phyloP scores from a whole-genome alignment of 2,113 vertebrate species.

The Silurus meridionalis region DNA sequence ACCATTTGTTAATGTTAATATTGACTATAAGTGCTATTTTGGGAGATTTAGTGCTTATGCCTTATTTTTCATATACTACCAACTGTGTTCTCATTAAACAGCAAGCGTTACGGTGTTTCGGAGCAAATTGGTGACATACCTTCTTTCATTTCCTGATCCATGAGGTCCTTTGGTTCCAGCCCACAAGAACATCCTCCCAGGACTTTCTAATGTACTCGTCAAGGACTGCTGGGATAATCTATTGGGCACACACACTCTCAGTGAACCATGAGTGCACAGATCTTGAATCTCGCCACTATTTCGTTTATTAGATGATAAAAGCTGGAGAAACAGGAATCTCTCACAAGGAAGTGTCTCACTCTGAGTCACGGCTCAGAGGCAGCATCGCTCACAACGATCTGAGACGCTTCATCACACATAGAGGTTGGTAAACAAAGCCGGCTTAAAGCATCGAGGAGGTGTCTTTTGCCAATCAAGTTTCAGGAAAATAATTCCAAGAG shows the following conservation, averaged over 20 bases:
- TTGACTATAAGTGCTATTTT: not conserved
- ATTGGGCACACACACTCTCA: slow-evolving; percentile 61
- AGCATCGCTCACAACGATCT: slow-evolving; percentile 7
- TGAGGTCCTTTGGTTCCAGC: slow-evolving; percentile 81
- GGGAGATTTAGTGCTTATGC: not conserved
- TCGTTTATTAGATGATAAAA: slow-evolving; percentile 8
- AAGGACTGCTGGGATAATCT: slow-evolving; percentile 75
- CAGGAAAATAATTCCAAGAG: not conserved
- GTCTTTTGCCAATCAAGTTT: slow-evolving; percentile 13
- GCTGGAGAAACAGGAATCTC: slow-evolving; percentile 24
- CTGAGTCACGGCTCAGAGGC: not conserved
- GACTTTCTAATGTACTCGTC: slow-evolving; percentile 68
- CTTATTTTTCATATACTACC: not conserved
- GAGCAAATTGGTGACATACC: slow-evolving; percentile 65
- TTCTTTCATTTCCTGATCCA: slow-evolving; percentile 82
- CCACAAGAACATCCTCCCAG: slow-evolving; percentile 91
- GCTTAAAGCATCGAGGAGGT: not conserved
- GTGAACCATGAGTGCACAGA: slow-evolving; percentile 38
- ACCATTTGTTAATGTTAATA: not conserved
- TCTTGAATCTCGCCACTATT: not conserved
- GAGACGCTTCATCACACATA: not conserved
- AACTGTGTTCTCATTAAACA: not conserved
- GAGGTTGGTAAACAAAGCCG: not conserved
- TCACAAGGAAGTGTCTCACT: not conserved
- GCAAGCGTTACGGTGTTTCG: not conserved